Base-by-base conservation (phyloP, 2,113 vertebrate genomes). In the Platichthys stellatus region DNA sequence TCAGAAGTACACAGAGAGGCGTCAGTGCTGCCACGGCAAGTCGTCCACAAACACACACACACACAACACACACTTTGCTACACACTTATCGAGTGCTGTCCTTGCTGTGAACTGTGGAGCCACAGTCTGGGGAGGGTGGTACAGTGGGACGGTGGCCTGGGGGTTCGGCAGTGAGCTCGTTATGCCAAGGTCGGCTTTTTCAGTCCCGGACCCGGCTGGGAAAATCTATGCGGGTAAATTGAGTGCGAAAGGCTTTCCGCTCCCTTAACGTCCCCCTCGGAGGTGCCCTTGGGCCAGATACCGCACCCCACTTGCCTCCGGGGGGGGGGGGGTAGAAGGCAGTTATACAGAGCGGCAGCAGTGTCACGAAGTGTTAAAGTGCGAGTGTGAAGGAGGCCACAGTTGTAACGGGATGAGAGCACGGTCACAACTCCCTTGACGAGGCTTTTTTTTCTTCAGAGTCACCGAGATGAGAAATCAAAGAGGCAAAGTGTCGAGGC, bases 241-340 rank as follows among this genome's bases (percentile, higher is more conserved):
- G 86, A 86, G 88, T 82, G 86, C 81, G 72, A 86, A 86, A 83
- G 73, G 62, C 65, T 87, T 84, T 82, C 70, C 17, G 56, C 84
- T 85, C 76, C 75, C 57, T 74, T 76, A 70, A 76, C 72, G 66
- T 81, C 76, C 70, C 69, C 63, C 35, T 5, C 18, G 47, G 83
- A 86, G 90, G 88, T 90, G 86, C 88, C 85, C 81, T 87, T 87
- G 78, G 89, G 90, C 83, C 59, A 86, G 74, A 81, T 31, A 73
- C 60, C 2, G 24, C 74, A 58, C 51, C 59, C 54, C 45, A 1
- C 53, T 35, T n/a, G 15, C 45, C 78, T 84, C 73, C 28, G 1
- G 67, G 81, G 74, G 76, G 65, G 24, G 24, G 24, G 2, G 75
- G 72, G 57, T 18, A 51, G 63, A 13, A 53, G 57, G 63, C 59